A percentile compares a stretch with the other conserved stretches of the same genome.
Conservation (phyloP, 2,797 vertebrate genomes). For the Oreochromis grahami region DNA sequence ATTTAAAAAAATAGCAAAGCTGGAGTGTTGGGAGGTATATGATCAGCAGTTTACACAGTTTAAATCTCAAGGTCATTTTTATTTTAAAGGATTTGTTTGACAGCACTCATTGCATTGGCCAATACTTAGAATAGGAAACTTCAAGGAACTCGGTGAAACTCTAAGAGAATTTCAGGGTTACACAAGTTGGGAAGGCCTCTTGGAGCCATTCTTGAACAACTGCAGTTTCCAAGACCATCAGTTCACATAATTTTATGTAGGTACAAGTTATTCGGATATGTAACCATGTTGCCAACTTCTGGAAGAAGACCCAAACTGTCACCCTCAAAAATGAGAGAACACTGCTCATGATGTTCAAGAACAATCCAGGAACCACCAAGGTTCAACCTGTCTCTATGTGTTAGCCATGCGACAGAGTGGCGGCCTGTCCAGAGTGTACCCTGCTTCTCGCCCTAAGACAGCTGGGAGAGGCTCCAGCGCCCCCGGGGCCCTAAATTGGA, state of each 20-base stretch:
- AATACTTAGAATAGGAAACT: background rate
- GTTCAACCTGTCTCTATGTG: background rate
- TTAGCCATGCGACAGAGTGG: background rate
- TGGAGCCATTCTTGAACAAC: background rate
- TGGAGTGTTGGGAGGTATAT: background rate
- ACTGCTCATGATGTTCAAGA: background rate
- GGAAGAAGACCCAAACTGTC: background rate
- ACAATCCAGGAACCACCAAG: background rate
- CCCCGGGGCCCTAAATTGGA: background rate
- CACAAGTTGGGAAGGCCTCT: fast-evolving
- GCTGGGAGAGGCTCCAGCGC: fast-evolving
- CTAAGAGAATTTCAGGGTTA: background rate
- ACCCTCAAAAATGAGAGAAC: background rate
- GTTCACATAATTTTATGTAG: fast-evolving
- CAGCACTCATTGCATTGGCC: background rate
- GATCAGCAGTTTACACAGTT: background rate
- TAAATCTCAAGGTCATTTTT: background rate
- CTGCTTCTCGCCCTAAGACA: background rate
- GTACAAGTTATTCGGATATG: background rate
- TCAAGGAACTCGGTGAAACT: background rate
- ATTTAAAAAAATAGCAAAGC: background rate
- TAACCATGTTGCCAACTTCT: background rate
- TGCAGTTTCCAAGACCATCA: background rate
- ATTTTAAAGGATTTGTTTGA: background rate
- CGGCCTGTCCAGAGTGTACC: background rate